These are phyloP conservation scores for Geococcyx californianus DNA, from an alignment of 2,113 vertebrate species.

Conservation along the genomic window DNA sequence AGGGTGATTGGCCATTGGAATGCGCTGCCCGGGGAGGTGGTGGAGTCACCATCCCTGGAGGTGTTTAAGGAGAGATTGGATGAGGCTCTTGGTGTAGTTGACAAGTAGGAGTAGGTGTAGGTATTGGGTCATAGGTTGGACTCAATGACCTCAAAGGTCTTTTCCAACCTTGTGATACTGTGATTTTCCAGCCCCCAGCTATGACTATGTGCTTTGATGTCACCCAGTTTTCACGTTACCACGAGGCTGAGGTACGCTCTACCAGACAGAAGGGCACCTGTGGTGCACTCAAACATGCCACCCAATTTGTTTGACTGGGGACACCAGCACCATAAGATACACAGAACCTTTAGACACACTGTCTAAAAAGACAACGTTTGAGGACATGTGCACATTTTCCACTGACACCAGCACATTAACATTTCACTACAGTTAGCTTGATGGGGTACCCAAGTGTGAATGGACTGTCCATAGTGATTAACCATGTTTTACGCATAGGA, in stretches of 20 bases:
- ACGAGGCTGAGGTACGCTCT: neutral
- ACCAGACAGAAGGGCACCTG: neutral
- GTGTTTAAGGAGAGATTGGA: no score
- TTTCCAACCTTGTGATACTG: no score
- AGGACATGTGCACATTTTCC: neutral
- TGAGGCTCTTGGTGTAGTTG: no score
- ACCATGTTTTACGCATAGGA: neutral
- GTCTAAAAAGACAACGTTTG: neutral
- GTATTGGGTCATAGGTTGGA: no score
- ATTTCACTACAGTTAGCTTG: neutral
- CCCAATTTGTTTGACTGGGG: neutral
- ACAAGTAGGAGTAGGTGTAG: no score
- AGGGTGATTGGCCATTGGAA: no score
- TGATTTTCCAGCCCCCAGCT: neutral
- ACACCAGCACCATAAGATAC: neutral
- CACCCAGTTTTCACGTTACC: neutral
- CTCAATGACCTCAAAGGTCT: no score
- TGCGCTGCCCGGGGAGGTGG: no score
- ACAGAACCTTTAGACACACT: neutral
- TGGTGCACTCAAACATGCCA: fast-evolving
- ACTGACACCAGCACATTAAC: neutral
- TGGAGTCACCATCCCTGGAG: no score
- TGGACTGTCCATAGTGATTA: neutral
- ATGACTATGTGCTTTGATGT: neutral
- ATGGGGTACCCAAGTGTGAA: neutral